Evolutionary conservation across 2,113 vertebrate species (phyloP).

Genomic region (Xenopus borealis): DNA sequence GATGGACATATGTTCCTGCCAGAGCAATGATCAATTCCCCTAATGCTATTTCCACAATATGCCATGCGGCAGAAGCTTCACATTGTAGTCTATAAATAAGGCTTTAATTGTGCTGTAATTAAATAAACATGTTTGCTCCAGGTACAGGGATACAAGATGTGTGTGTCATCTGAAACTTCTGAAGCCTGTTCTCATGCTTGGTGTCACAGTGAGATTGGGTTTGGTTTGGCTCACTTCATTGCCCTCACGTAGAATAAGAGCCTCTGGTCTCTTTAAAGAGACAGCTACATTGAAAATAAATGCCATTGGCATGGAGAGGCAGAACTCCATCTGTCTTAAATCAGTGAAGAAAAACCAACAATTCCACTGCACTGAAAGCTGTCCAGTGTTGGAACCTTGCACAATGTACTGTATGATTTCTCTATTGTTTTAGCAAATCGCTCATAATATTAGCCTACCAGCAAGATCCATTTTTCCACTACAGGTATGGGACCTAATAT

Average conservation of each 20-base stretch:
- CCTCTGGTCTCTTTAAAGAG: background rate
- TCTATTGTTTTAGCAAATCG: too few species aligned
- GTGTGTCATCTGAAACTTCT: background rate
- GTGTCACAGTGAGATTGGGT: background rate
- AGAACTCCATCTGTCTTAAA: too few species aligned
- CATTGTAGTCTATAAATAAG: constrained; percentile 13
- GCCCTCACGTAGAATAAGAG: background rate
- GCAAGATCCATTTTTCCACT: too few species aligned
- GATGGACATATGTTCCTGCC: constrained; percentile 34
- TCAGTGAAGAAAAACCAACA: too few species aligned
- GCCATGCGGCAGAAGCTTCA: constrained; percentile 22
- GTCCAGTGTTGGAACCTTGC: too few species aligned
- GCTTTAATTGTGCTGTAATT: constrained; percentile 23
- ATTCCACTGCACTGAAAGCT: too few species aligned
- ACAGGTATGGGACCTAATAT: too few species aligned
- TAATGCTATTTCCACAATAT: constrained; percentile 33
- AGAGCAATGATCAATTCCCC: constrained; percentile 27
- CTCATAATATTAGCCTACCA: too few species aligned
- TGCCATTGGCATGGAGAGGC: too few species aligned
- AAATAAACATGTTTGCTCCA: background rate
- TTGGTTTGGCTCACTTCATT: background rate
- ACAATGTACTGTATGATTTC: too few species aligned
- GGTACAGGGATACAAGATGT: background rate
- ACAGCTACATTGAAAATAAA: too few species aligned
- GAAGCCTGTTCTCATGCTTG: constrained; percentile 3